Conservation (phyloP, 2,113 vertebrate genomes). For the Rhea americana region DNA sequence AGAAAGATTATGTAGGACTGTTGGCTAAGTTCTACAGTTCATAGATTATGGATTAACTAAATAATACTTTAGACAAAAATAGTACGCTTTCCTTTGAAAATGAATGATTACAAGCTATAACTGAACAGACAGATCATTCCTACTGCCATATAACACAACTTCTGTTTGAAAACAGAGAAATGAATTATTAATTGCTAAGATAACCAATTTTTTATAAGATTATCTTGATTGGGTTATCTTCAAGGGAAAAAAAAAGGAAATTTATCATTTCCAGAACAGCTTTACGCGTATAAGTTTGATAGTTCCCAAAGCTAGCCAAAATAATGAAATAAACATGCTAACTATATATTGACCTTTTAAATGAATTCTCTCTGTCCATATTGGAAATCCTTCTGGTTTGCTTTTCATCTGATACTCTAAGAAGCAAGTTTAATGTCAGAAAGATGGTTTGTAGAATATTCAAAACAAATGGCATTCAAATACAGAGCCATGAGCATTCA, state of each 20-base stretch:
- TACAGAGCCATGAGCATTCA: background rate
- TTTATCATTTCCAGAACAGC: background rate
- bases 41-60: background rate
- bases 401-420: background rate
- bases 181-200: background rate
- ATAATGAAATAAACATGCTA: background rate
- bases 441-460: background rate
- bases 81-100: background rate
- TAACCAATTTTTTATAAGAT: background rate
- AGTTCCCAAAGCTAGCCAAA: background rate
- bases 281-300: background rate
- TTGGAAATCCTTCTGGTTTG: background rate
- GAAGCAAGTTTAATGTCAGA: background rate
- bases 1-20: background rate
- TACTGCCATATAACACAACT: background rate
- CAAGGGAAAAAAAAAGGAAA: background rate
- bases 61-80: constrained; percentile 13
- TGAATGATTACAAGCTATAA: background rate
- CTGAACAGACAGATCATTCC: background rate
- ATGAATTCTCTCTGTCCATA: background rate
- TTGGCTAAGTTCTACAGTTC: background rate
- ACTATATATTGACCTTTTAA: background rate
- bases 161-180: background rate
- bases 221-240: background rate
- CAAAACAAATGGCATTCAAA: background rate